These are phyloP conservation scores for Ammospiza nelsoni DNA, from an alignment of 2,113 vertebrate species.

Conservation along the genomic window DNA sequence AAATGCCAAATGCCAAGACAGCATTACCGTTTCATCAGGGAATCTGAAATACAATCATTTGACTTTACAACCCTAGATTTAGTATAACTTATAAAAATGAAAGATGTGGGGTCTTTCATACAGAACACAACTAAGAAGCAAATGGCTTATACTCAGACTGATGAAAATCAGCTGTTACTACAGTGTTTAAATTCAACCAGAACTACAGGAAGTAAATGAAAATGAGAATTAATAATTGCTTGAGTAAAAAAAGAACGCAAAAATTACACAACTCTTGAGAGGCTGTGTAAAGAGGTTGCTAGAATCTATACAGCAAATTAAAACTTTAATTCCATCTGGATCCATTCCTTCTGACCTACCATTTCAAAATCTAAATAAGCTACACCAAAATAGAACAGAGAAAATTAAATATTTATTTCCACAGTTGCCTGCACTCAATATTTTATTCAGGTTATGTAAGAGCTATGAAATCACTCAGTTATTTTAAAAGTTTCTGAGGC, in stretches of 20 bases:
- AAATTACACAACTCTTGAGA: neutral
- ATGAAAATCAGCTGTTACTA: neutral
- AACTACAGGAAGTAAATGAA: neutral
- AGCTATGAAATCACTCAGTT: neutral
- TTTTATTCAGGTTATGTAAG: neutral
- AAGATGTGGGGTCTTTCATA: neutral
- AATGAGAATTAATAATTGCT: neutral
- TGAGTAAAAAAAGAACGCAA: neutral
- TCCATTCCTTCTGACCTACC: neutral
- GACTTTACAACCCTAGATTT: neutral
- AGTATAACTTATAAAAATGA: neutral
- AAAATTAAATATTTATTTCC: neutral
- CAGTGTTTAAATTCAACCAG: neutral
- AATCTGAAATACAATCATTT: neutral
- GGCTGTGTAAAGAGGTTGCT: neutral
- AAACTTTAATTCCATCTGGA: neutral
- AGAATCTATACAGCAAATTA: neutral
- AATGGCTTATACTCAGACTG: neutral
- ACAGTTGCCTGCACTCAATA: neutral
- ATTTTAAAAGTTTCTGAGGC: neutral
- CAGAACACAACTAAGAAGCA: neutral
- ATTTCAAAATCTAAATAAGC: neutral
- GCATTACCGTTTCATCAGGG: neutral
- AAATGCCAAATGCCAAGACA: neutral
- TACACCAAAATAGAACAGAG: neutral